Percentiles rank a stretch among this genome's conserved stretches.
Evolutionary conservation across 1,140 invertebrate genomes (phyloP).

Genomic region (Panagrolaimus sp.): DNA sequence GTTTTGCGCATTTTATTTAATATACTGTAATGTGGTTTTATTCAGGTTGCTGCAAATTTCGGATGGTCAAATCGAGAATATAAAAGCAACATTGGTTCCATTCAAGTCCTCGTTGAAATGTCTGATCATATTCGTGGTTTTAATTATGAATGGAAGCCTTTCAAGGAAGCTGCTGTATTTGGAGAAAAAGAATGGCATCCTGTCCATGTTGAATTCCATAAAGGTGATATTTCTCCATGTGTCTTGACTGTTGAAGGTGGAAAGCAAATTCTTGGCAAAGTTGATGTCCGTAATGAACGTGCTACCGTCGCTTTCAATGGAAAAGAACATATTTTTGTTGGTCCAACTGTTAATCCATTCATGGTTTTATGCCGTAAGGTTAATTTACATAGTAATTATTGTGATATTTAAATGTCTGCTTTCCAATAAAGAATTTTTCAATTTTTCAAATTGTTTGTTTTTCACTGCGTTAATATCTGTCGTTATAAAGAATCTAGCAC

Average conservation of each 20-base stretch:
- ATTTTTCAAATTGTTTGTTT: too few relatives aligned
- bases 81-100: constrained; percentile 41
- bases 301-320: constrained; percentile 32
- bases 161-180: constrained; percentile 41
- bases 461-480: too few relatives aligned
- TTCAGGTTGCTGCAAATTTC: constrained; percentile 42
- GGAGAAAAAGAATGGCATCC: constrained; percentile 40
- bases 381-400: constrained; percentile 4
- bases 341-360: constrained; percentile 33
- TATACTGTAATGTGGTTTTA: too few relatives aligned
- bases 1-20: too few relatives aligned
- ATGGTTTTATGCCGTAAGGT: constrained; percentile 49
- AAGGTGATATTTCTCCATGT: constrained; percentile 43
- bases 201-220: constrained; percentile 43
- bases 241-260: constrained; percentile 33
- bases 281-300: constrained; percentile 41
- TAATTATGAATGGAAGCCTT: constrained; percentile 47
- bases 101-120: constrained; percentile 45
- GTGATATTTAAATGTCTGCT: too few relatives aligned
- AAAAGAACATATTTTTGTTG: constrained; percentile 31
- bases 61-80: constrained; percentile 35
- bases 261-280: constrained; percentile 47
- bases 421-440: too few relatives aligned
- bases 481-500: too few relatives aligned
- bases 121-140: constrained; percentile 46